Percentiles rank a stretch among this genome's conserved stretches.
phyloP scores from a whole-genome alignment of 2,797 vertebrate species.

The Eulemur albifrons region DNA sequence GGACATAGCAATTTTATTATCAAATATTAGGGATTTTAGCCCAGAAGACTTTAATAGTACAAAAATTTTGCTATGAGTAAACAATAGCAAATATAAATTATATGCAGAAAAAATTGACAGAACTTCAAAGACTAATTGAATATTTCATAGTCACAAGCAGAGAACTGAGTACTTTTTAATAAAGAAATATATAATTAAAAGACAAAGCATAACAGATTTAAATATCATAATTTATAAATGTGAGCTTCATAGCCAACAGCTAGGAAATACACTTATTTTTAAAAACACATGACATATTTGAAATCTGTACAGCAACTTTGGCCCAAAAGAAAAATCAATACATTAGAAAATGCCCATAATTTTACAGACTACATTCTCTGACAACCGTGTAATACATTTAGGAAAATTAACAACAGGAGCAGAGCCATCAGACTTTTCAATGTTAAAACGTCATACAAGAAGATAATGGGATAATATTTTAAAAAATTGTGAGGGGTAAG shows the following conservation, averaged over 20 bases:
- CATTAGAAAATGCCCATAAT: background rate
- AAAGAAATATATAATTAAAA: background rate
- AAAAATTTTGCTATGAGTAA: background rate
- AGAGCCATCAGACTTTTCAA: background rate
- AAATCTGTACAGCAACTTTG: background rate
- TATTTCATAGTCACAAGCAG: background rate
- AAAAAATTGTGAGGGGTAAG: background rate
- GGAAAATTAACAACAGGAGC: conserved; percentile 37
- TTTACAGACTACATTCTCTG: background rate
- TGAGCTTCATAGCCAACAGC: background rate
- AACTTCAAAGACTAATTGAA: background rate
- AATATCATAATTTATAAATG: background rate
- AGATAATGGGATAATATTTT: conserved; percentile 63
- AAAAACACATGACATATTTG: background rate
- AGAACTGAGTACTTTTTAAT: background rate
- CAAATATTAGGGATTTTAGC: background rate
- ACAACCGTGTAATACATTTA: background rate
- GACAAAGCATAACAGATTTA: background rate
- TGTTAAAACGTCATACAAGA: conserved; percentile 37
- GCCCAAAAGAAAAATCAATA: conserved; percentile 3
- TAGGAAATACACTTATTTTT: background rate
- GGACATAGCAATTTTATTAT: background rate
- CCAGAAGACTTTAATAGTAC: background rate
- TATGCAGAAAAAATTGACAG: background rate
- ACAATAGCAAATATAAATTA: background rate